phyloP scores from a whole-genome alignment of 1,140 invertebrate genomes.

The Drosophila takahashii region DNA sequence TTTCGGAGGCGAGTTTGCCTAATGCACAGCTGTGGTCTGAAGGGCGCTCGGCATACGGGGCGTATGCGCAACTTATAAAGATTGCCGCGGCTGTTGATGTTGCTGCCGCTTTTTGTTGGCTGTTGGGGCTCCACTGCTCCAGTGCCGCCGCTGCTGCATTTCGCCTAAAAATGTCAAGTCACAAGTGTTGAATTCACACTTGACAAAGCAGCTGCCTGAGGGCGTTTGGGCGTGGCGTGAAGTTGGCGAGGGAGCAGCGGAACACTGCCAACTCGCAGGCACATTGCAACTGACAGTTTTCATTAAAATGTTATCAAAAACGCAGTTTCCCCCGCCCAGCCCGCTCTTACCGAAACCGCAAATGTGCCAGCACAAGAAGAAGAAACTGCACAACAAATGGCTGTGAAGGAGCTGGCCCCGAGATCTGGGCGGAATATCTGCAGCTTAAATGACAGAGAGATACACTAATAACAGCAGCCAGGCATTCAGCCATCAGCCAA shows the following conservation, averaged over 20 bases:
- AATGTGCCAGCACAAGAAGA: slow-evolving; percentile 49
- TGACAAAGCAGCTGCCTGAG: slow-evolving; percentile 68
- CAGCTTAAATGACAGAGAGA: slow-evolving; percentile 54
- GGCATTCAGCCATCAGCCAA: slow-evolving; percentile 25
- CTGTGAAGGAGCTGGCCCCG: slow-evolving; percentile 8
- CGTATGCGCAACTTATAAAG: slow-evolving; percentile 80
- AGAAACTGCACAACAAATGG: slow-evolving; percentile 39
- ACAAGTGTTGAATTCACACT: slow-evolving; percentile 83
- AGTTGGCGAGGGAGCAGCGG: slow-evolving; percentile 26
- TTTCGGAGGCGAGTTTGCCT: slow-evolving; percentile 56
- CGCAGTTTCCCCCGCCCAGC: slow-evolving; percentile 41
- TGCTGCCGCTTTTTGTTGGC: slow-evolving; percentile 30
- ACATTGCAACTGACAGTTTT: slow-evolving; percentile 78
- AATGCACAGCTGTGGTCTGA: slow-evolving; percentile 71
- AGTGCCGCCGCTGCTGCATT: slow-evolving; percentile 24
- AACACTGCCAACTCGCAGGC: slow-evolving; percentile 39
- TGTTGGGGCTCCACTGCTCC: slow-evolving; percentile 7
- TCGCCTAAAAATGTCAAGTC: slow-evolving; percentile 82
- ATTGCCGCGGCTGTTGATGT: slow-evolving; percentile 60
- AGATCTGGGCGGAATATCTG: slow-evolving; percentile 30
- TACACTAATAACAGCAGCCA: slow-evolving; percentile 58
- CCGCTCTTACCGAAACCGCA: slow-evolving; percentile 25
- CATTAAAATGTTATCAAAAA: slow-evolving; percentile 83
- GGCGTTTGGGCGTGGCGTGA: slow-evolving; percentile 43
- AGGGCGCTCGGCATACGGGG: slow-evolving; percentile 24